Evolutionary conservation across 2,888 invertebrate species (phyloP), one percentile per base, ranked within the genome.

Genomic region (Cryptocheilus praepositus): DNA sequence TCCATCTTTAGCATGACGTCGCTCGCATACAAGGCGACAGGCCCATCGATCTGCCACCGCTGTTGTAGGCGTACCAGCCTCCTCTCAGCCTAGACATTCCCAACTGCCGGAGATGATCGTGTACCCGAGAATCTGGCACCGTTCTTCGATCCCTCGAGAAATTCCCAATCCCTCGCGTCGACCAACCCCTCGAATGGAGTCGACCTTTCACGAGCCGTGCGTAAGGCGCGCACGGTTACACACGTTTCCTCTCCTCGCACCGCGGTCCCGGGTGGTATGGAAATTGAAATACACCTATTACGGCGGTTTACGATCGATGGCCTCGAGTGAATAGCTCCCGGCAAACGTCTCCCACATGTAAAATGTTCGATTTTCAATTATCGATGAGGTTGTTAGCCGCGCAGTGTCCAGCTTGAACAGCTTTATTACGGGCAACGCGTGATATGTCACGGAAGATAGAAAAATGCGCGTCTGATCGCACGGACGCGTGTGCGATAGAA

Each of bases 81-180:
- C 1, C 51, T 16, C 13, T 61, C 53, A 36, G 43, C 54, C 28
- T 53, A 45, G 36, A 60, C 36, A 52, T 53, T 28, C 56, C 43
- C 16, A 61, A 63, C 49, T 36, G 51, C 5, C 46, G 45, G 28
- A 61, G 59, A 44, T n/a, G 57, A 56, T 53, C 46, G 25, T 52
- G 45, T 58, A 65, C 49, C 60, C 28, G 60, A 60, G 65, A 69
- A 75, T 70, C 64, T 65, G 71, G 52, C 57, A 61, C 28, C 45
- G 58, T 67, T 61, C 67, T 62, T 61, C 67, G 49, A 70, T 55
- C 53, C 18, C 58, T 58, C 52, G 52, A 46, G 51, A 44, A 64
- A 51, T 62, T 54, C 43, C 16, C 61, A 8, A 36, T 4, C 65
- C 46, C 49, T 53, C 57, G 3, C 16, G 56, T 53, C 60, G 36